Evolutionary conservation across 2,797 vertebrate species (phyloP).

Genomic region (Toxotes lorentzi): DNA sequence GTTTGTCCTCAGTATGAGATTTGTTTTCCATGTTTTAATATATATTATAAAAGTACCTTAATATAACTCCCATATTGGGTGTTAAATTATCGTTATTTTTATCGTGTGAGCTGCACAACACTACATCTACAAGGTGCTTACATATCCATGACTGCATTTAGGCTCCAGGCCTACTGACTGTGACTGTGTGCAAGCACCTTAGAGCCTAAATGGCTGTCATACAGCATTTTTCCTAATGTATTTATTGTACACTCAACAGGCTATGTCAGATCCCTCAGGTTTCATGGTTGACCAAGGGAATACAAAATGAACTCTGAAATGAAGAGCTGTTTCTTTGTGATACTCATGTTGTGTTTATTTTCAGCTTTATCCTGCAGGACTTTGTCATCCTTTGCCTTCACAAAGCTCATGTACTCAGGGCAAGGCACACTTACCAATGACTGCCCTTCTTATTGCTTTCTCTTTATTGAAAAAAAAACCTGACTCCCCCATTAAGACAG

Average conservation of each 20-base stretch:
- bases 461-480: not conserved
- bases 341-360: not conserved
- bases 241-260: conserved; percentile 55
- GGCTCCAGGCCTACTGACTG: conserved; percentile 56
- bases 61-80: conserved; percentile 3
- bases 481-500: not conserved
- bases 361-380: conserved; percentile 11
- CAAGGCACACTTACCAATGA: not conserved
- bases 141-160: conserved; percentile 51
- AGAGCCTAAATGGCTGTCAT: conserved; percentile 72
- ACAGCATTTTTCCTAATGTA: conserved; percentile 60
- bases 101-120: conserved; percentile 16
- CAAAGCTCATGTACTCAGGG: not conserved
- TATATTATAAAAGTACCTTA: conserved; percentile 5
- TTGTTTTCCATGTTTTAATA: not conserved
- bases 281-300: conserved; percentile 36
- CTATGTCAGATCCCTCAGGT: conserved; percentile 51
- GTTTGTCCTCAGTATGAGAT: not conserved
- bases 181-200: conserved; percentile 54
- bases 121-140: conserved; percentile 20
- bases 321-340: not conserved
- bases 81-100: not conserved
- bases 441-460: not conserved
- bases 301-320: conserved; percentile 2
- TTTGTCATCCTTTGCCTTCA: not conserved